phyloP scores from a whole-genome alignment of 1,140 invertebrate genomes.

The Centruroides vittatus region DNA sequence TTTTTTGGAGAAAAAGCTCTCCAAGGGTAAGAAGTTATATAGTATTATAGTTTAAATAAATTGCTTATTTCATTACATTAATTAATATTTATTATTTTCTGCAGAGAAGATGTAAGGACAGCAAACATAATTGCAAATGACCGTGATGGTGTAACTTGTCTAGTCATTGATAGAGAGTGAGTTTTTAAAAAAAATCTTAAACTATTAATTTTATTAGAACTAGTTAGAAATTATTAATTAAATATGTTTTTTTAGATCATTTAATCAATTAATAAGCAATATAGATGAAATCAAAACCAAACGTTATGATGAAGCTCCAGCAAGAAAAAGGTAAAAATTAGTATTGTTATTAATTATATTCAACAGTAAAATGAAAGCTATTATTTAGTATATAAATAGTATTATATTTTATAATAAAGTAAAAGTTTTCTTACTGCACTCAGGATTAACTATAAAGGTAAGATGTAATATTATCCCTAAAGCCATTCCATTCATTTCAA shows the following conservation, averaged over 20 bases:
- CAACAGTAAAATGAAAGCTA: neutral
- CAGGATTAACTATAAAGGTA: too few species aligned
- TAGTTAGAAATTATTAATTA: too few species aligned
- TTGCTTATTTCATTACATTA: neutral
- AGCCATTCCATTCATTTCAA: too few species aligned
- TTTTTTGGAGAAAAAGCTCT: slow-evolving; percentile 97
- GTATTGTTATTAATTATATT: neutral
- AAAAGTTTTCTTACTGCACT: too few species aligned
- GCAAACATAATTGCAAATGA: slow-evolving; percentile 97
- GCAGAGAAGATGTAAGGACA: slow-evolving; percentile 88
- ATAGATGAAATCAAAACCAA: slow-evolving; percentile 79
- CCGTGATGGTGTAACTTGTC: slow-evolving; percentile 81
- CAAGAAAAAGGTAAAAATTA: slow-evolving; percentile 21
- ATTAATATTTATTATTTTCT: neutral
- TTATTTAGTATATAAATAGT: neutral
- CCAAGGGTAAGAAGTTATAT: slow-evolving; percentile 56
- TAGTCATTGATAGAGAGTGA: slow-evolving; percentile 87
- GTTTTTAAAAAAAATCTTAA: neutral
- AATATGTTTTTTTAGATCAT: slow-evolving; percentile 41
- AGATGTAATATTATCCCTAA: too few species aligned
- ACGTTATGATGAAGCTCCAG: slow-evolving; percentile 58
- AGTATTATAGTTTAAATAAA: neutral
- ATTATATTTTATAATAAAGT: neutral
- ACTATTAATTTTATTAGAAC: too few species aligned
- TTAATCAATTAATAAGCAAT: slow-evolving; percentile 72